These are phyloP conservation scores for Xerus rutilus DNA, from an alignment of 2,797 vertebrate species.

Conservation along the genomic window DNA sequence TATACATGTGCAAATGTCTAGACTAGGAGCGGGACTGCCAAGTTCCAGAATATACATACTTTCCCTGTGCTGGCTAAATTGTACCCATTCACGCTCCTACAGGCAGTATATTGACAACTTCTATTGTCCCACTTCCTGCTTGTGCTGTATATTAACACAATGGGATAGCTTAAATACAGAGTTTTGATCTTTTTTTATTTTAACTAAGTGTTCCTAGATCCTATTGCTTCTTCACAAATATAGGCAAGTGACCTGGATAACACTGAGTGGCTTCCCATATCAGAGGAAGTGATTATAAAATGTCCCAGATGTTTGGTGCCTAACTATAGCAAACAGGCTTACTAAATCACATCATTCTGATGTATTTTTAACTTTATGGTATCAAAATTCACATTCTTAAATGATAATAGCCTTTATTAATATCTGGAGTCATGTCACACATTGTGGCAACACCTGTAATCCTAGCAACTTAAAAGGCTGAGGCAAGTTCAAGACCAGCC, in stretches of 20 bases:
- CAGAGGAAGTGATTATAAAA: not conserved
- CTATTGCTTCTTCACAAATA: not conserved
- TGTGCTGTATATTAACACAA: not conserved
- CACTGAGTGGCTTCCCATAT: not conserved
- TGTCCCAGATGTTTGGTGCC: not conserved
- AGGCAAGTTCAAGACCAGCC: too few species aligned
- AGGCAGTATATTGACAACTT: not conserved
- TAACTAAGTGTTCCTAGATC: not conserved
- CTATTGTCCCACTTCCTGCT: not conserved
- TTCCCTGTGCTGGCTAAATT: not conserved
- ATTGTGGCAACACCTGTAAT: too few species aligned
- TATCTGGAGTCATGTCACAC: not conserved
- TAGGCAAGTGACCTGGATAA: not conserved
- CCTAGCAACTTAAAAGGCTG: too few species aligned
- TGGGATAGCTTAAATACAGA: not conserved
- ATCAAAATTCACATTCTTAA: not conserved
- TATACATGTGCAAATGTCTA: not conserved
- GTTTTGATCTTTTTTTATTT: not conserved
- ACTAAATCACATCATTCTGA: not conserved
- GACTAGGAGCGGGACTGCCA: not conserved
- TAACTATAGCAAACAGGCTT: not conserved
- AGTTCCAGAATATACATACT: not conserved
- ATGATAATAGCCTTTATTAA: not conserved
- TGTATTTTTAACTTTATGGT: slow-evolving; percentile 17
- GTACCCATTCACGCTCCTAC: not conserved